phyloP scores from a whole-genome alignment of 2,113 vertebrate genomes.

The Elaphurus davidianus region DNA sequence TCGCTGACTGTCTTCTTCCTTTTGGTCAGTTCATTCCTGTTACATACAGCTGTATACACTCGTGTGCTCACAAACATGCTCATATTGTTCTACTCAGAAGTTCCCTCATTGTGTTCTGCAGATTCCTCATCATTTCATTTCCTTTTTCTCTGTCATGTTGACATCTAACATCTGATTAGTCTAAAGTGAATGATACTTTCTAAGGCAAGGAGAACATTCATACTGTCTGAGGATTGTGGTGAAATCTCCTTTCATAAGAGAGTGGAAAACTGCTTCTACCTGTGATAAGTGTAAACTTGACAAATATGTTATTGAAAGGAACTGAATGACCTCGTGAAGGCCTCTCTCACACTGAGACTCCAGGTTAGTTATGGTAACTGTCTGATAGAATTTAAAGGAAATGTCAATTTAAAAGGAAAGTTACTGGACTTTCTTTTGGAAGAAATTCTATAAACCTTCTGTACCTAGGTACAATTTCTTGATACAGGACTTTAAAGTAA shows the following conservation, averaged over 20 bases:
- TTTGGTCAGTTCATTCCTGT: neutral
- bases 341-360: neutral
- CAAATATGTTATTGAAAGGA: neutral
- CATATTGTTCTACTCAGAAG: neutral
- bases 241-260: neutral
- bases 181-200: constrained; percentile 23
- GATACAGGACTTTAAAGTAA: neutral
- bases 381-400: neutral
- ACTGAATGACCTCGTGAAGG: neutral
- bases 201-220: neutral
- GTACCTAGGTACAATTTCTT: neutral
- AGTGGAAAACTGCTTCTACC: neutral
- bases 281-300: neutral
- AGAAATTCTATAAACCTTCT: neutral
- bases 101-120: neutral
- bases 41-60: neutral
- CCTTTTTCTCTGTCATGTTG: neutral
- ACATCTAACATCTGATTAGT: neutral
- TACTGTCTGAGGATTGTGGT: neutral
- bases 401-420: neutral
- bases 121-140: neutral
- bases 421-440: neutral
- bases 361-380: neutral
- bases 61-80: neutral
- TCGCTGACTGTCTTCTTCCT: neutral